Evolutionary conservation across 2,113 vertebrate species (phyloP), one percentile per base, ranked within the genome.

Genomic region (Brienomyrus brachyistius): DNA sequence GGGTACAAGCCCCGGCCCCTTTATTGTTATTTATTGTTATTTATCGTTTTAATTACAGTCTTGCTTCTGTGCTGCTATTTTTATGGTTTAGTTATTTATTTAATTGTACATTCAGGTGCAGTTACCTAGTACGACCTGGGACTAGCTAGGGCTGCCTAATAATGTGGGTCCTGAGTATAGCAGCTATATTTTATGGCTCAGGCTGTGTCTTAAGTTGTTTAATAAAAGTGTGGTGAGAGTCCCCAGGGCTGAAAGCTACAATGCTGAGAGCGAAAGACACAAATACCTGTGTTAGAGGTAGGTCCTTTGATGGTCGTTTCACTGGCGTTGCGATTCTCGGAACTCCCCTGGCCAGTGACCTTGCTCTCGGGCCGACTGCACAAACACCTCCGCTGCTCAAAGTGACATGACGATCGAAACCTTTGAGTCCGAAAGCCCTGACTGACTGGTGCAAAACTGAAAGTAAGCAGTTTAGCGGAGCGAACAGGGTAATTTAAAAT

Each of bases 401-500:
- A 47, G 82, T 23, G 19, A 23, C 45, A 45, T 27, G 82, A 84
- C 82, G 19, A 48, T 48, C 82, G n/a, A 48, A 45, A 48, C 82
- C 82, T 48, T 48, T 23, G 45, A 21, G 45, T 48, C 45, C 21
- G 8, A 48, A 48, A 10, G 8, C 82, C 82, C 40, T 47, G 45
- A 45, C 82, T 11, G 45, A 48, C 35, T 21, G 40, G 45, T 3
- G 82, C 45, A 13, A 23, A 84, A 48, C 45, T 21, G 40, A 84
- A 48, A 23, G 45, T 84, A 84, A 45, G 82, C 82, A 84, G 82
- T 84, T 84, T 84, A 48, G 45, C 17, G 23, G 43, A 45, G 45
- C 45, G 40, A 21, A 84, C 82, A 27, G 82, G 43, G 45, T 84
- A 84, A 84, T 84, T 84, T 84, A 48, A 84, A 84, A n/a, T 84